These are phyloP conservation scores for Drosophila kikkawai DNA, from an alignment of 1,140 invertebrate species.

Conservation along the genomic window DNA sequence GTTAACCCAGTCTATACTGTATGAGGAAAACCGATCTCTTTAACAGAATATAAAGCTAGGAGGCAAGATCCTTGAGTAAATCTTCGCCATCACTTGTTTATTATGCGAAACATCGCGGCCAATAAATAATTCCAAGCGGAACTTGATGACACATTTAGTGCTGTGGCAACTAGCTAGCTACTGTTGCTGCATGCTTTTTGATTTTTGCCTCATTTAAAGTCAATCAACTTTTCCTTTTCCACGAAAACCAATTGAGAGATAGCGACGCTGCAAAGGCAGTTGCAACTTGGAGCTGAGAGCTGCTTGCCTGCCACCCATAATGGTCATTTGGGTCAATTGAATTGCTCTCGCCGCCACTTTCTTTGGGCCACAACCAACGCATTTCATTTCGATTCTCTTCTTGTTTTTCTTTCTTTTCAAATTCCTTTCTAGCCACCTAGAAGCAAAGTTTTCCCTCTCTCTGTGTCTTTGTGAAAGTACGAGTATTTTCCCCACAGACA, in stretches of 20 bases:
- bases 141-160: slow-evolving; percentile 63
- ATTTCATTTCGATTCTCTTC: slow-evolving; percentile 45
- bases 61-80: neutral
- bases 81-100: neutral
- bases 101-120: slow-evolving; percentile 2
- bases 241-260: slow-evolving; percentile 65
- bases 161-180: neutral
- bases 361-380: slow-evolving; percentile 49
- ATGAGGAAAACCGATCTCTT: neutral
- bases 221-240: slow-evolving; percentile 81
- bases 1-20: neutral
- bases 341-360: slow-evolving; percentile 72
- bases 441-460: slow-evolving; percentile 52
- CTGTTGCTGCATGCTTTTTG: slow-evolving; percentile 48
- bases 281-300: slow-evolving; percentile 1
- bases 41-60: neutral
- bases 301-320: slow-evolving; percentile 49
- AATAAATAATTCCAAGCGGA: slow-evolving; percentile 51
- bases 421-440: slow-evolving; percentile 58
- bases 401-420: slow-evolving; percentile 9
- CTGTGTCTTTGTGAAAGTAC: slow-evolving; percentile 59
- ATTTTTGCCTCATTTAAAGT: slow-evolving; percentile 66
- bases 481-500: slow-evolving; percentile 43
- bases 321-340: slow-evolving; percentile 82
- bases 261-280: slow-evolving; percentile 9